Base-by-base conservation (phyloP, 2,888 invertebrate genomes). In the Ceramica pisi region DNA sequence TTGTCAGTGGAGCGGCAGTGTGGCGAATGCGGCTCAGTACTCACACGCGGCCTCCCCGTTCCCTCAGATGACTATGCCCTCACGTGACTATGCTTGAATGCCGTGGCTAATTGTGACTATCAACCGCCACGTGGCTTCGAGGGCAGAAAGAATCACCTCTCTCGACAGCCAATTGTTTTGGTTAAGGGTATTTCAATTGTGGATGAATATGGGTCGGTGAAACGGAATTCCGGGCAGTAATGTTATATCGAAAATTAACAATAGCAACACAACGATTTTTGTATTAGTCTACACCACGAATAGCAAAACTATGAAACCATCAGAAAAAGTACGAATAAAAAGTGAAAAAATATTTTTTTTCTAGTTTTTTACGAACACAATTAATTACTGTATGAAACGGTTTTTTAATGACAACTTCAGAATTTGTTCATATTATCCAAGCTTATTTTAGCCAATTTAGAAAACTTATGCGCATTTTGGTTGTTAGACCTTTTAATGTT, bases 81-180 rank as follows among this genome's bases (percentile, higher is more conserved):
- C 65, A 70, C 78, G 80, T 71, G 75, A 74, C 78, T 73, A 64
- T 88, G 86, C 85, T 86, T 92, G 93, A 94, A 94, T 93, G 92
- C 91, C 89, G 88, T 75, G 88, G 91, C 94, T 95, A 95, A 95
- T 95, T 94, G 94, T 89, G 89, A 90, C 91, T 89, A 90, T 90
- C 89, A 86, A 71, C 67, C 79, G 92, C 87, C 94, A 93, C 95
- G 94, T 94, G 94, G 84, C 94, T 84, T 77, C 74, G 78, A 88
- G 90, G 88, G 89, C 61, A 48, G 21, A 51, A 66, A 75, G 60
- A 70, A 80, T 78, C 64, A 68, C 75, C 73, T 72, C 59, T 68
- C 31, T 31, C 60, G 70, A 71, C 55, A 41, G 67, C 21, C 72
- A 75, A 83, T 80, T 74, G 77, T 84, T 76, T 75, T 78, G 65